Percentiles rank a stretch among this genome's conserved stretches.
These are phyloP conservation scores for Pelobates cultripes DNA, from an alignment of 2,797 vertebrate species.

Conservation along the genomic window DNA sequence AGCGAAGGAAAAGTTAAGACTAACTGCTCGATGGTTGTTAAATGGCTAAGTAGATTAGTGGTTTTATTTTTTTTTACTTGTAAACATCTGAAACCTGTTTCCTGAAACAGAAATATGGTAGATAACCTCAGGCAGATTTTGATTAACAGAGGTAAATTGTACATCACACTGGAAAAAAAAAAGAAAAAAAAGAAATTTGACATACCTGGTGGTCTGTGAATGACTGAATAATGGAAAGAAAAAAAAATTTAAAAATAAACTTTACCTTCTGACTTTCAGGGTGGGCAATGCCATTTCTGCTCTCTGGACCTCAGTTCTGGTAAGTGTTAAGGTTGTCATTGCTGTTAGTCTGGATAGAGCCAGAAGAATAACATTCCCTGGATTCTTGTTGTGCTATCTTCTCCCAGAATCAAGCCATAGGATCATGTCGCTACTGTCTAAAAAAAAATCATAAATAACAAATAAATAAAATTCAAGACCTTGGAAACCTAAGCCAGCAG, in stretches of 20 bases:
- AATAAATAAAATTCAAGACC: constrained; percentile 58
- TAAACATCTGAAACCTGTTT: constrained; percentile 79
- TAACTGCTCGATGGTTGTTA: constrained; percentile 55
- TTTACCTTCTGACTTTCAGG: constrained; percentile 88
- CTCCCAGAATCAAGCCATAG: constrained; percentile 59
- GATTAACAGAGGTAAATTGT: constrained; percentile 75
- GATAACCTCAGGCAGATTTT: constrained; percentile 70
- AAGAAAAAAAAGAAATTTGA: constrained; percentile 56
- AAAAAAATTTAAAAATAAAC: constrained; percentile 94
- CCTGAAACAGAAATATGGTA: constrained; percentile 67
- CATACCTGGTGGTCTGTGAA: constrained; percentile 87
- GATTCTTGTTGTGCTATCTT: constrained; percentile 71
- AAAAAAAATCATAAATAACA: constrained; percentile 53
- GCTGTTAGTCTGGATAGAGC: constrained; percentile 61
- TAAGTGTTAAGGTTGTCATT: constrained; percentile 94
- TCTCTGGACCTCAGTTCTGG: constrained; percentile 85
- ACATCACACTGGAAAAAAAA: constrained; percentile 62
- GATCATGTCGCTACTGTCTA: constrained; percentile 74
- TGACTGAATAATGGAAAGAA: constrained; percentile 76
- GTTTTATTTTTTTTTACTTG: constrained; percentile 68
- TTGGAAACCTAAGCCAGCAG: constrained; percentile 71
- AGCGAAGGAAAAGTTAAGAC: constrained; percentile 23
- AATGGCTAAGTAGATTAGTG: constrained; percentile 69
- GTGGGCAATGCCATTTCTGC: constrained; percentile 92
- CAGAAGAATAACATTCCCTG: constrained; percentile 77